Conservation (phyloP, 2,797 vertebrate genomes). For the Thunnus albacares region DNA sequence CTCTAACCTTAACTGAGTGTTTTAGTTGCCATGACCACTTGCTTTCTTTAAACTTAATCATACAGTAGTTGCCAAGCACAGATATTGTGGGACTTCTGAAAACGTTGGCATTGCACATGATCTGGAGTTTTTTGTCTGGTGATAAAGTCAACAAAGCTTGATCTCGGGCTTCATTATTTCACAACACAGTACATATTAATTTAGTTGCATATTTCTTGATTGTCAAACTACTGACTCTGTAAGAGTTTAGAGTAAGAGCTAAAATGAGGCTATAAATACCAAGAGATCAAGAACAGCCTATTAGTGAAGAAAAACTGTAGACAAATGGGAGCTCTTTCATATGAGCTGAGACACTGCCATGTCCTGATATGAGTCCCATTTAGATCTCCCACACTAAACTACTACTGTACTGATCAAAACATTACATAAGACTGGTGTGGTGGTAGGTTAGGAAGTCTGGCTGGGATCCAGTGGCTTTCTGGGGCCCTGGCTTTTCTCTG, state of each 20-base stretch:
- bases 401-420: slow-evolving; percentile 75
- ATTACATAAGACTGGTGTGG: slow-evolving; percentile 80
- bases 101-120: too few relatives aligned
- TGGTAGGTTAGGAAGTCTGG: slow-evolving; percentile 75
- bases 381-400: slow-evolving; percentile 63
- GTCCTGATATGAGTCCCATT: slow-evolving; percentile 68
- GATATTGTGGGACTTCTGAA: background rate
- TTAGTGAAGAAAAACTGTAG: slow-evolving; percentile 52
- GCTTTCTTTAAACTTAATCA: background rate
- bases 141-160: background rate
- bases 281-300: slow-evolving; percentile 34
- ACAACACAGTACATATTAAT: background rate
- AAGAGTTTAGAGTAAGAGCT: slow-evolving; percentile 5
- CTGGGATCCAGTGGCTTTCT: slow-evolving; percentile 76
- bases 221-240: slow-evolving; percentile 12
- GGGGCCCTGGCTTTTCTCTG: slow-evolving; percentile 82
- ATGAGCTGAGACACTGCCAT: slow-evolving; percentile 53
- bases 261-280: slow-evolving; percentile 44
- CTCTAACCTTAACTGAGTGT: too few relatives aligned
- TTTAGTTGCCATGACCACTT: too few relatives aligned
- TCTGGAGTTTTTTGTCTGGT: background rate
- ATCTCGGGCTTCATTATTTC: background rate
- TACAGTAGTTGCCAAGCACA: background rate
- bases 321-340: slow-evolving; percentile 45
- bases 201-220: slow-evolving; percentile 7